Conservation (phyloP, 2,113 vertebrate species). For the Charina bottae region DNA sequence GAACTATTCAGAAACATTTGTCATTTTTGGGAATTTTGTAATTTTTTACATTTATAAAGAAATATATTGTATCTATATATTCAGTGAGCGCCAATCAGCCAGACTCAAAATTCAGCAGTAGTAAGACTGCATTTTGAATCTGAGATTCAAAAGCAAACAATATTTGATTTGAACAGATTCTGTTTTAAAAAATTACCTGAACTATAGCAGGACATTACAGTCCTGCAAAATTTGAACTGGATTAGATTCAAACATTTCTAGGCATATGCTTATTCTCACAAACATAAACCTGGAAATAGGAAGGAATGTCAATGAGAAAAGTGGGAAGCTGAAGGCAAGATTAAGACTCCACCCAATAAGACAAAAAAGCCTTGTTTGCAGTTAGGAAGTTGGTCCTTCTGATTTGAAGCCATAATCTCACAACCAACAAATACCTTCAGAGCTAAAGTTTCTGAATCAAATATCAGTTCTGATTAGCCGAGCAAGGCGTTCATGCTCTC, state of each 20-base stretch:
- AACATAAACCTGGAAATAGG: neutral
- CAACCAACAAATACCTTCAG: neutral
- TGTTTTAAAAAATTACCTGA: neutral
- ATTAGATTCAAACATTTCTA: neutral
- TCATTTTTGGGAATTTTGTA: too few species aligned
- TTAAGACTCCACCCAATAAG: neutral
- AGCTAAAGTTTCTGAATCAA: neutral
- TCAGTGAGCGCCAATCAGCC: neutral
- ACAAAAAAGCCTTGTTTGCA: neutral
- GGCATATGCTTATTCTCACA: neutral
- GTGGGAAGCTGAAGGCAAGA: neutral
- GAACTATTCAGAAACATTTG: neutral
- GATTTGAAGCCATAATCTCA: neutral
- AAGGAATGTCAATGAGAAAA: neutral
- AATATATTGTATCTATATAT: neutral
- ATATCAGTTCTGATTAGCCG: neutral
- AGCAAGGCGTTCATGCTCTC: neutral
- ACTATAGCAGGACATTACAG: neutral
- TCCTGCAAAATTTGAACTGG: neutral
- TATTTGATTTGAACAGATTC: too few species aligned
- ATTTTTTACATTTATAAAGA: neutral
- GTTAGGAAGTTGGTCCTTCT: neutral
- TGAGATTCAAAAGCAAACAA: neutral
- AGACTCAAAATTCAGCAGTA: neutral
- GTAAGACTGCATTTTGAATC: neutral